Evolutionary conservation across 1,140 invertebrate species (phyloP).

Genomic region (Drosophila rufa): DNA sequence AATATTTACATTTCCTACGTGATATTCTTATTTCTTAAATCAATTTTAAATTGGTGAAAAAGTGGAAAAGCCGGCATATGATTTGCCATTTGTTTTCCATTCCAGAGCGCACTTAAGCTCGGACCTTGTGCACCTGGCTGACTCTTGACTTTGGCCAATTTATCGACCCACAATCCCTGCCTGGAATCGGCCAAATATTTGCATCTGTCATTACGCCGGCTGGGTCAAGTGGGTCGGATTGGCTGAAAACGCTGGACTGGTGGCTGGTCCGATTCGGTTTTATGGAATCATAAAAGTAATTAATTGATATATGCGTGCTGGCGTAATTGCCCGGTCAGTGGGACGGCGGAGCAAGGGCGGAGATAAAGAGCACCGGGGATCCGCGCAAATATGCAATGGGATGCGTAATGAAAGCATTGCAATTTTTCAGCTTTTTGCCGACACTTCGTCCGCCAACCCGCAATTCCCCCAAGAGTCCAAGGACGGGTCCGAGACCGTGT

Average conservation of each 20-base stretch:
- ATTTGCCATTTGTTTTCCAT: slow-evolving; percentile 2
- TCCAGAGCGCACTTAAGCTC: neutral
- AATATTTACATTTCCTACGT: no score
- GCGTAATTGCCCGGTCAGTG: slow-evolving; percentile 57
- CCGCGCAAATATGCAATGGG: slow-evolving; percentile 41
- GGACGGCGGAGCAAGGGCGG: slow-evolving; percentile 21
- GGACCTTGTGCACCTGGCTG: slow-evolving; percentile 16
- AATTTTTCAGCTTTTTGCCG: slow-evolving; percentile 74
- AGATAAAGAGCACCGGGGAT: slow-evolving; percentile 22
- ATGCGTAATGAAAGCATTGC: slow-evolving; percentile 58
- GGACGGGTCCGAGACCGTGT: slow-evolving; percentile 9
- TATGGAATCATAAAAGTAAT: slow-evolving; percentile 81
- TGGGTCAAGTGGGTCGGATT: slow-evolving; percentile 14
- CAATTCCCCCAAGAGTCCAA: slow-evolving; percentile 46
- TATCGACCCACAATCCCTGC: slow-evolving; percentile 35
- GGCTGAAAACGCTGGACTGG: slow-evolving; percentile 4
- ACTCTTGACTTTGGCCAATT: slow-evolving; percentile 37
- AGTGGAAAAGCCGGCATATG: neutral
- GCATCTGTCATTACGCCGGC: slow-evolving; percentile 66
- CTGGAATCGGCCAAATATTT: slow-evolving; percentile 45
- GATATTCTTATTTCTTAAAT: neutral
- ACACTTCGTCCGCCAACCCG: slow-evolving; percentile 36
- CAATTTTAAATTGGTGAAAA: neutral
- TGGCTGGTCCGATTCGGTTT: slow-evolving; percentile 30
- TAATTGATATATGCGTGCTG: slow-evolving; percentile 71